phyloP scores from a whole-genome alignment of 2,888 invertebrate species.

The Dichetophora obliterata region DNA sequence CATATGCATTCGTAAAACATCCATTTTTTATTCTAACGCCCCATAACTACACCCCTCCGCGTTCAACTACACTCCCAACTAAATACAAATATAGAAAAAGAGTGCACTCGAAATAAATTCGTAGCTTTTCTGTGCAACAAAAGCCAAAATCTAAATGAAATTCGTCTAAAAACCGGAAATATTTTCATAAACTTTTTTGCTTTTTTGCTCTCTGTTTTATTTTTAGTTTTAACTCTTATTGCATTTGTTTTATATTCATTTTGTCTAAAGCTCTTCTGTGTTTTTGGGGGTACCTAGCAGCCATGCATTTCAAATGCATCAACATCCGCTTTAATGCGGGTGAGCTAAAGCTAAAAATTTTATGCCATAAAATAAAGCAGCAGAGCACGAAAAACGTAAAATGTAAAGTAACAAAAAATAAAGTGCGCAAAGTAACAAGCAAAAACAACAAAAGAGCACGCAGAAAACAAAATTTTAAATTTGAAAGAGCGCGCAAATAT shows the following conservation, averaged over 20 bases:
- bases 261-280: too few relatives aligned
- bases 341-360: slow-evolving; percentile 1
- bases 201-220: not conserved
- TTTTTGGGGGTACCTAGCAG: not conserved
- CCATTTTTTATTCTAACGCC: too few relatives aligned
- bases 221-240: not conserved
- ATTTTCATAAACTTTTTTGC: slow-evolving; percentile 14
- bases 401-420: slow-evolving; percentile 4
- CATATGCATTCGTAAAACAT: too few relatives aligned
- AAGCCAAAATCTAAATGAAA: not conserved
- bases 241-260: too few relatives aligned
- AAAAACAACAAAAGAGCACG: not conserved
- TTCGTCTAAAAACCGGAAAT: slow-evolving; percentile 14
- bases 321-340: slow-evolving; percentile 6
- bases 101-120: not conserved
- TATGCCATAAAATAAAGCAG: slow-evolving; percentile 23
- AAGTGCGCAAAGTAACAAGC: slow-evolving; percentile 4
- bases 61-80: too few relatives aligned
- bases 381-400: slow-evolving; percentile 22
- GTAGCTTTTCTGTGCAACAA: not conserved
- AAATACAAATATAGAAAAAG: not conserved
- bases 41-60: too few relatives aligned
- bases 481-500: not conserved
- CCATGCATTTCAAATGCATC: not conserved
- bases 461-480: not conserved